Evolutionary conservation across 2,113 vertebrate genomes (phyloP), one percentile per base, ranked within the genome.

Genomic region (Silurus meridionalis): DNA sequence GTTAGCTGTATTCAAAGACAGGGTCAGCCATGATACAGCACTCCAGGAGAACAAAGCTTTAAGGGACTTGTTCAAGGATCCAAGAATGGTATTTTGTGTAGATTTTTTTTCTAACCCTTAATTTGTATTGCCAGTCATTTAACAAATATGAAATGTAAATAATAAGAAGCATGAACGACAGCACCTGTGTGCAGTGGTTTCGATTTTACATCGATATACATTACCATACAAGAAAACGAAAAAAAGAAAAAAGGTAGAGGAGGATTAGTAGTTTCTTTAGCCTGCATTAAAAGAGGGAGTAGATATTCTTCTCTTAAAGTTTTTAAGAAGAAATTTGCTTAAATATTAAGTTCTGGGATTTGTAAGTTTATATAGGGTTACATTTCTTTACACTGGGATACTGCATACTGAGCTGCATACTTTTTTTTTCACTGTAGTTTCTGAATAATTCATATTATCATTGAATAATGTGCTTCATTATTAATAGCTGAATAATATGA

Each of bases 391-490:
- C 7, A 53, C 23, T 25, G n/a, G 21, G 23, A 58, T 37, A 60
- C 25, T 58, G 58, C 53, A 53, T 72, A 2, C 37, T 37, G 37
- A 37, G 37, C 37, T 37, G 37, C 69, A 58, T 5, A n/a, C 21
- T 37, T 37, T 46, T 19, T 17, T 7, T 57, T 8, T 61, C 15
- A 19, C 78, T 21, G 15, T 6, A 23, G 28, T 5, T 80, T 2
- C 19, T 58, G 28, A 80, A 46, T 61, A 13, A 48, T 61, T 61
- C 11, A 21, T 61, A 80, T 23, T 58, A 80, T 11, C 78, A 61
- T 23, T 80, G 9, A 80, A 80, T 21, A 61, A 80, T 61, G 23
- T 60, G 83, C 10, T 17, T 46, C 46, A 71, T 74, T 60, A 84
- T 84, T 50, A 84, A 84, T 6, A 72, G 53, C 53, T 50, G 53